These are phyloP conservation scores for Sebastes oblongus DNA, from an alignment of 2,797 vertebrate genomes.

Conservation along the genomic window DNA sequence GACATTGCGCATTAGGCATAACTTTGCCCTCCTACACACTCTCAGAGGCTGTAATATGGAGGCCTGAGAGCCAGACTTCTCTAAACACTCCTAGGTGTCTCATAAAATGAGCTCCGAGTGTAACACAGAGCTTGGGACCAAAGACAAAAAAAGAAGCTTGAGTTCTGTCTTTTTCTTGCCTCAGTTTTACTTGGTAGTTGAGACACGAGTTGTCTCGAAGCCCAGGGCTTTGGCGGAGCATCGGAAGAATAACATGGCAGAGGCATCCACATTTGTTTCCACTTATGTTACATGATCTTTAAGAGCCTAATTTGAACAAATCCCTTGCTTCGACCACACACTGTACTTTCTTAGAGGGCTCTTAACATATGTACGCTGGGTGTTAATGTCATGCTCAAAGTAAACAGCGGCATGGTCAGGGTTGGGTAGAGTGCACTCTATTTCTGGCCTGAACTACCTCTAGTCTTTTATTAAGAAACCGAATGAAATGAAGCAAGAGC, in stretches of 20 bases:
- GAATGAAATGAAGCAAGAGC: conserved; percentile 65
- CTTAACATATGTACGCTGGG: conserved; percentile 69
- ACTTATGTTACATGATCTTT: conserved; percentile 85
- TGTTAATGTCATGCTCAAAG: conserved; percentile 78
- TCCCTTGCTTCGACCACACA: conserved; percentile 77
- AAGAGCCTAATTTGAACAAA: conserved; percentile 86
- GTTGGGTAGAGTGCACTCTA: conserved; percentile 57
- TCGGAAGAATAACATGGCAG: conserved; percentile 63
- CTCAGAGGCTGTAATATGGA: conserved; percentile 51
- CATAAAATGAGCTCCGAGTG: conserved; percentile 38
- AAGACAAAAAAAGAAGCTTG: background rate
- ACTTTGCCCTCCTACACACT: conserved; percentile 87
- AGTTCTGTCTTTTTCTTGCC: conserved; percentile 12
- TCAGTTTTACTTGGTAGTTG: conserved; percentile 19
- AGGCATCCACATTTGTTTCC: conserved; percentile 83
- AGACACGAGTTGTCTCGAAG: conserved; percentile 41
- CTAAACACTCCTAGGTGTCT: conserved; percentile 66
- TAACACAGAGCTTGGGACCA: conserved; percentile 1
- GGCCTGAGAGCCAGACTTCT: conserved; percentile 49
- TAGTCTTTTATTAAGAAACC: conserved; percentile 75
- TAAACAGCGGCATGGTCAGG: conserved; percentile 65
- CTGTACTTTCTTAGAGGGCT: conserved; percentile 74
- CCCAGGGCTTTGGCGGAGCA: conserved; percentile 46
- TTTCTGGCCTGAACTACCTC: conserved; percentile 61
- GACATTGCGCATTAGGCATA: conserved; percentile 88